phyloP scores from a whole-genome alignment of 1,140 invertebrate species.

The Calliphora vicina region DNA sequence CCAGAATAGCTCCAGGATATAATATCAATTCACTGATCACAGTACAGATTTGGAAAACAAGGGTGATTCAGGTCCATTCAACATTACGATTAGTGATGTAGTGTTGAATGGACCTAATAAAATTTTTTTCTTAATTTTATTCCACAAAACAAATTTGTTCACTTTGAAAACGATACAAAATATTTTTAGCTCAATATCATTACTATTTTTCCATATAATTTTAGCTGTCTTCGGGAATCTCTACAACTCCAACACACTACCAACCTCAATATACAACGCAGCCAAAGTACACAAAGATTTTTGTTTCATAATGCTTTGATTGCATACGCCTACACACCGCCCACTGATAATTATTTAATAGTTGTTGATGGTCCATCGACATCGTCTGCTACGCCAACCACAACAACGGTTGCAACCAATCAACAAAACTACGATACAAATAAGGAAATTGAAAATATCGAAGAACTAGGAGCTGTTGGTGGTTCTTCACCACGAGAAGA shows the following conservation, averaged over 20 bases:
- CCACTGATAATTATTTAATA: slow-evolving; percentile 15
- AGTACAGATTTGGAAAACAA: too few species aligned
- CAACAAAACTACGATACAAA: slow-evolving; percentile 52
- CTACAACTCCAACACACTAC: slow-evolving; percentile 62
- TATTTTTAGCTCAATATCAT: too few species aligned
- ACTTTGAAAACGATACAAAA: too few species aligned
- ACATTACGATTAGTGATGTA: too few species aligned
- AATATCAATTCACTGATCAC: too few species aligned
- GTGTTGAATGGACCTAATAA: too few species aligned
- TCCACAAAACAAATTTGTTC: too few species aligned
- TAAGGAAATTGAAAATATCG: slow-evolving; percentile 52
- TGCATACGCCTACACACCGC: slow-evolving; percentile 39
- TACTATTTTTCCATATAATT: too few species aligned
- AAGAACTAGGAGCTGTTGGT: slow-evolving; percentile 36
- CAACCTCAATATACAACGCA: slow-evolving; percentile 62
- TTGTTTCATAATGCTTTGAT: slow-evolving; percentile 51
- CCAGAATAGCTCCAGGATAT: too few species aligned
- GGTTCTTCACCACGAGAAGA: slow-evolving; percentile 16
- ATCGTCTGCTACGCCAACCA: background rate
- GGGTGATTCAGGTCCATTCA: too few species aligned
- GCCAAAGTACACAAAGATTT: slow-evolving; percentile 61
- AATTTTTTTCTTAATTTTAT: too few species aligned
- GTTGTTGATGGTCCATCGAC: background rate
- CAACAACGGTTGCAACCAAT: background rate
- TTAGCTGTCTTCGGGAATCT: slow-evolving; percentile 60